Conservation (phyloP, 1,140 invertebrate genomes). For the Triops cancriformis region DNA sequence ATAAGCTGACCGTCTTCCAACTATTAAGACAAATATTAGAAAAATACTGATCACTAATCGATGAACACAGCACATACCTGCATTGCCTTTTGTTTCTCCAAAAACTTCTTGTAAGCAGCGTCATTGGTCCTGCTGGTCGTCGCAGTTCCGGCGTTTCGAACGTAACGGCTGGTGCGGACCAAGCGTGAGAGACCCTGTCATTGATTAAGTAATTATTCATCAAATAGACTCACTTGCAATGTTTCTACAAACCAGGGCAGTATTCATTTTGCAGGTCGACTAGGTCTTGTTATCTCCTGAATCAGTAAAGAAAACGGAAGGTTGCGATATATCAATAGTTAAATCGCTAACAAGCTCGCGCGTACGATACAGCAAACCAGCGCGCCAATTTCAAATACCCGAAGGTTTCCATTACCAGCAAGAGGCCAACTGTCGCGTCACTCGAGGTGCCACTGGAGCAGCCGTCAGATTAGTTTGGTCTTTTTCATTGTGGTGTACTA, state of each 20-base stretch:
- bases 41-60: background rate
- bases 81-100: background rate
- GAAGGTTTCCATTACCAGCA: too few relatives aligned
- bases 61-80: background rate
- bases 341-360: too few relatives aligned
- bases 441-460: too few relatives aligned
- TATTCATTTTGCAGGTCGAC: background rate
- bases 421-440: too few relatives aligned
- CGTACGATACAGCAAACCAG: too few relatives aligned
- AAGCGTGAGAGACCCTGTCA: background rate
- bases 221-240: background rate
- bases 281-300: too few relatives aligned
- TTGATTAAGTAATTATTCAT: background rate
- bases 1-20: conserved; percentile 48
- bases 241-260: background rate
- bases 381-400: too few relatives aligned
- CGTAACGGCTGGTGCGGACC: background rate
- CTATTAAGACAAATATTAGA: conserved; percentile 36
- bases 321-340: too few relatives aligned
- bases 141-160: background rate
- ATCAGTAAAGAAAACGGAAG: too few relatives aligned
- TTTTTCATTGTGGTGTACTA: too few relatives aligned
- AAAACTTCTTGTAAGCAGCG: background rate
- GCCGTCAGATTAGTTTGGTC: too few relatives aligned
- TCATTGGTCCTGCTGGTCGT: background rate